phyloP scores from a whole-genome alignment of 2,888 invertebrate genomes.

The Hetaerina titia region DNA sequence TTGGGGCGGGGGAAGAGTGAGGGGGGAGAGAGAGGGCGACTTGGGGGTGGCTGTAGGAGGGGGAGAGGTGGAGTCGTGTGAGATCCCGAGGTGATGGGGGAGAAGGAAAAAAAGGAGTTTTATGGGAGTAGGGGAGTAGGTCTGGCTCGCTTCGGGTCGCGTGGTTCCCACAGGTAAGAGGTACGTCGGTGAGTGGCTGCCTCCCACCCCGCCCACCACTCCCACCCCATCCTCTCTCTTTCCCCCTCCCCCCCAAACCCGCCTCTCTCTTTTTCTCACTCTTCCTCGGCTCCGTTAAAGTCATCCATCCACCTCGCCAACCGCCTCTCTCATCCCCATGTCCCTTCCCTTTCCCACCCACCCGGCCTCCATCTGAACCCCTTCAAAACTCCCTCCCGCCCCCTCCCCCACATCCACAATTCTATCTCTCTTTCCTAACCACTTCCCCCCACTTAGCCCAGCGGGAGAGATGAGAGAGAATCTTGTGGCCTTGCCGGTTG shows the following conservation, averaged over 20 bases:
- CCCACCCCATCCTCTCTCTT: neutral
- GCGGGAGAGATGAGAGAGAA: neutral
- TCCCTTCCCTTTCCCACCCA: no score
- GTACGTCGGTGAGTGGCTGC: neutral
- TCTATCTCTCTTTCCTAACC: neutral
- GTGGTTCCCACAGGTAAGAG: slow-evolving; percentile 62
- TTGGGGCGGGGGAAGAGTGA: neutral
- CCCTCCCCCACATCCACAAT: neutral
- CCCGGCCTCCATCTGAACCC: neutral
- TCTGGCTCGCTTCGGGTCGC: slow-evolving; percentile 33
- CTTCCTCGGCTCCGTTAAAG: neutral
- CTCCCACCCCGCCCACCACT: neutral
- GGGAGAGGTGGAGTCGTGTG: slow-evolving; percentile 10
- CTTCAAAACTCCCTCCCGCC: neutral
- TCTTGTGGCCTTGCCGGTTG: neutral
- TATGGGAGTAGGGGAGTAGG: slow-evolving; percentile 50
- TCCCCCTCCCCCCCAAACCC: neutral
- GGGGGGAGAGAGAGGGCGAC: neutral
- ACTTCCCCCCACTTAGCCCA: slow-evolving; percentile 10
- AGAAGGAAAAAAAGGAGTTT: neutral
- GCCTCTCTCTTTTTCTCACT: neutral
- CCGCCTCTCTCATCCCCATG: neutral
- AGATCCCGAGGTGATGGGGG: neutral
- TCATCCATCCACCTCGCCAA: slow-evolving; percentile 17
- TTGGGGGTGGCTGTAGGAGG: neutral